A percentile compares a stretch with the other conserved stretches of the same genome.
Evolutionary conservation across 2,797 vertebrate genomes (phyloP).

Genomic region (Scyliorhinus canicula): DNA sequence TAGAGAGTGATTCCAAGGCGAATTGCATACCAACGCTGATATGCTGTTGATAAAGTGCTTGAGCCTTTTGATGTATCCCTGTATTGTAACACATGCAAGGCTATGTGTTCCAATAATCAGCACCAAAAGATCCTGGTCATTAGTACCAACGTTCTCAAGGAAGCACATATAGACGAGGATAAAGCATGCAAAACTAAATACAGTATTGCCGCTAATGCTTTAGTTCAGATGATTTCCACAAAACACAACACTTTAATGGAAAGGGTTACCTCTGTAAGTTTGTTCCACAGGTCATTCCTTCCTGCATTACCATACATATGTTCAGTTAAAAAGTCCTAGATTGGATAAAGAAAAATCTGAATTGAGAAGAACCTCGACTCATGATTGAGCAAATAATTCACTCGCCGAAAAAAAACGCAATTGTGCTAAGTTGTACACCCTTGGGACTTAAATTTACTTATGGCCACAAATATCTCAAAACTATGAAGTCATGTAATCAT

Average conservation of each 20-base stretch:
- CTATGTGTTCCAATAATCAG: neutral
- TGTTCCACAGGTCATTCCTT: conserved; percentile 91
- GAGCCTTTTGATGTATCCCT: neutral
- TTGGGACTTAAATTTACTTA: neutral
- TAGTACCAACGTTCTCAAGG: neutral
- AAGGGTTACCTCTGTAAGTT: conserved; percentile 77
- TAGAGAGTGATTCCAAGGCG: neutral
- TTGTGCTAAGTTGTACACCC: neutral
- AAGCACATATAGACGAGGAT: too few species aligned
- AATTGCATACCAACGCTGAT: neutral
- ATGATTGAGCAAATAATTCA: neutral
- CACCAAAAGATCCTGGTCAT: neutral
- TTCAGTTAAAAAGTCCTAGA: conserved; percentile 89
- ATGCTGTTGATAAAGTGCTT: neutral
- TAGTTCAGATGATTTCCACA: neutral
- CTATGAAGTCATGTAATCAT: neutral
- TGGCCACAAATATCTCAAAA: neutral
- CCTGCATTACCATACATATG: conserved; percentile 94
- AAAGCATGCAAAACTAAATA: neutral
- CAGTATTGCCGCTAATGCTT: neutral
- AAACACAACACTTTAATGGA: neutral
- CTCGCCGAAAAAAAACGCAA: neutral
- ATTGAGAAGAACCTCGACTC: neutral
- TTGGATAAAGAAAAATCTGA: conserved; percentile 49
- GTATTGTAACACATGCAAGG: too few species aligned